A percentile compares a stretch with the other conserved stretches of the same genome.
Conservation (phyloP, 2,888 invertebrate species). For the Nebria brevicollis region DNA sequence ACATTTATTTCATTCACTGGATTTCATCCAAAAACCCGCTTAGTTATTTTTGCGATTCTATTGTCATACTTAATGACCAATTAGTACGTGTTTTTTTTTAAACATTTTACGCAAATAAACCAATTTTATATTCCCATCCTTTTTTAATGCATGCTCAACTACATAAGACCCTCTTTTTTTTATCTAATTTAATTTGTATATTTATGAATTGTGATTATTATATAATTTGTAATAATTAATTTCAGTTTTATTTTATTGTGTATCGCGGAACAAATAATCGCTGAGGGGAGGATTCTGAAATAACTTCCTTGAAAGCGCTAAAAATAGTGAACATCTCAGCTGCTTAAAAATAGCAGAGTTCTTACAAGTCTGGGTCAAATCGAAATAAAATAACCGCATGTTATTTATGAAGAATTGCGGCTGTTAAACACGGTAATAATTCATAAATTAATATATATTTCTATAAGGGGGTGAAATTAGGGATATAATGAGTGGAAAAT, state of each 20-base stretch:
- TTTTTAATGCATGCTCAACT: no score
- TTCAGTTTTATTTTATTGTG: background rate
- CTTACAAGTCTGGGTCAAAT: slow-evolving; percentile 42
- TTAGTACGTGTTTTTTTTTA: background rate
- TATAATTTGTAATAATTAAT: no score
- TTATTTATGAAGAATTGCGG: slow-evolving; percentile 29
- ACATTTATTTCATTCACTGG: slow-evolving; percentile 42
- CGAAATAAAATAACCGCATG: slow-evolving; percentile 35
- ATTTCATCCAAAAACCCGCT: slow-evolving; percentile 34
- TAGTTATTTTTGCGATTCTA: slow-evolving; percentile 34
- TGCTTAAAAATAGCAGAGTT: slow-evolving; percentile 43
- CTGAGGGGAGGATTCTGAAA: slow-evolving; percentile 32
- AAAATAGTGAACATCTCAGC: slow-evolving; percentile 42
- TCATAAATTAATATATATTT: background rate
- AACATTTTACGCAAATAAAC: background rate
- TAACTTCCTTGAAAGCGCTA: slow-evolving; percentile 42
- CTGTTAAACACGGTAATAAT: slow-evolving; percentile 34
- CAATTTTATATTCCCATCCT: no score
- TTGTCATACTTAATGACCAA: background rate
- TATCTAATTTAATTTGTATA: no score
- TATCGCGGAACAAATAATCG: background rate
- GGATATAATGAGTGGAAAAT: background rate
- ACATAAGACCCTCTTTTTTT: no score
- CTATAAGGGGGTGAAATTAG: background rate
- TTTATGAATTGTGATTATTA: no score